Evolutionary conservation across 2,113 vertebrate species (phyloP), one percentile per base, ranked within the genome.

Genomic region (Dendropsophus ebraccatus): DNA sequence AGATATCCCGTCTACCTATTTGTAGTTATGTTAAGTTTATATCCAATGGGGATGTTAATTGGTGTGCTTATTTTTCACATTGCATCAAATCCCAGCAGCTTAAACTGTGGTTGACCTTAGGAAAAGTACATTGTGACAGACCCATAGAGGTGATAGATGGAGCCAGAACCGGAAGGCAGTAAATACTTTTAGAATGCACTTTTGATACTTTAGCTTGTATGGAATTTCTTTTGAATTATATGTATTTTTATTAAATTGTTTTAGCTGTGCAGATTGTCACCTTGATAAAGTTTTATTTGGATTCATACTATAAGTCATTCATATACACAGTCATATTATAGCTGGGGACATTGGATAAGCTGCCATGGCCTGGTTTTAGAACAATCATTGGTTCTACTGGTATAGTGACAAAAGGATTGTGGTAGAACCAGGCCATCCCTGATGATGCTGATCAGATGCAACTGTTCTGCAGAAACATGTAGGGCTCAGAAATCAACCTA

Each of bases 101-200:
- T 77, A 78, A 85, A 58, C 82, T 74, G 67, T 58, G 49, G 32
- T 74, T 74, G 70, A 83, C 70, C 69, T 75, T 60, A 74, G 12
- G 8, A 49, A 52, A 28, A 45, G 50, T 60, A 70, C 47, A 35
- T 16, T 14, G 69, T 35, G 45, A 30, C 25, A 77, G 74, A 69
- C 45, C 56, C 28, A 77, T 65, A 28, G 60, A 58, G 47, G 60
- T 60, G 56, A 77, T 72, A 74, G 49, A 83, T 85, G 45, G 10
- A 21, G 45, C 19, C 58, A 16, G 25, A 62, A 32, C 45, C 35
- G 37, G 35, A 50, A 76, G 16, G 17, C 25, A 13, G 54, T 83
- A 41, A 37, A 45, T 56, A 52, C 28, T 50, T 67, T 60, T 30
- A 21, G 19, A 60, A 30, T 62, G 30, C 35, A 83, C 41, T 73